Percentiles rank a stretch among this genome's conserved stretches.
These are phyloP conservation scores for Poeciliopsis retropinna DNA, from an alignment of 2,113 vertebrate species.

Conservation along the genomic window DNA sequence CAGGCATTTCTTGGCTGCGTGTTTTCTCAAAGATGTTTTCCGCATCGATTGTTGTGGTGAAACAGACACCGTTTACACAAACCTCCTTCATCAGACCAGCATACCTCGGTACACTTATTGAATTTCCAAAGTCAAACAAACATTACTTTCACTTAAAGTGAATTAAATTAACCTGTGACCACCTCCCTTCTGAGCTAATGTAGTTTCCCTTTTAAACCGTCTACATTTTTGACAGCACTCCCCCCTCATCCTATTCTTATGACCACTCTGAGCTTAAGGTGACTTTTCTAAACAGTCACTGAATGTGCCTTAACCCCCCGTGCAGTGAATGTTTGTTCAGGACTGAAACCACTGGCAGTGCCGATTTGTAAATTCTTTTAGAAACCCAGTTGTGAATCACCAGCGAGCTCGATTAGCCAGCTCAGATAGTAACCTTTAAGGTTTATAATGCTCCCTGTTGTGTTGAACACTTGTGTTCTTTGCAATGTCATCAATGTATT, in stretches of 20 bases:
- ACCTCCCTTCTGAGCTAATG: constrained; percentile 62
- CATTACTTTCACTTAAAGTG: constrained; percentile 57
- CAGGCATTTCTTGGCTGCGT: constrained; percentile 22
- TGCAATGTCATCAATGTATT: constrained; percentile 71
- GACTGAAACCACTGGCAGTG: constrained; percentile 28
- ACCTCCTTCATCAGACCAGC: constrained; percentile 38
- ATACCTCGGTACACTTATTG: constrained; percentile 50
- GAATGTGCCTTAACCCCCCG: constrained; percentile 33
- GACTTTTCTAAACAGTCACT: constrained; percentile 57
- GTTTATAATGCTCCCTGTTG: constrained; percentile 49
- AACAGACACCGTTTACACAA: constrained; percentile 25
- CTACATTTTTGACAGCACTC: constrained; percentile 42
- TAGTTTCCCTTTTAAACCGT: constrained; percentile 36
- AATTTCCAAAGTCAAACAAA: constrained; percentile 66
- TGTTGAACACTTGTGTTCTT: constrained; percentile 59
- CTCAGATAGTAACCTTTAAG: constrained; percentile 57
- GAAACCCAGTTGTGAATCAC: constrained; percentile 35
- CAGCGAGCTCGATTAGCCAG: constrained; percentile 23
- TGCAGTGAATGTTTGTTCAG: constrained; percentile 6
- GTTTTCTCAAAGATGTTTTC: constrained; percentile 10
- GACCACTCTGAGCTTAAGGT: constrained; percentile 52
- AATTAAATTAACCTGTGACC: constrained; percentile 68
- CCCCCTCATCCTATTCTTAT: background rate
- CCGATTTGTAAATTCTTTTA: constrained; percentile 42
- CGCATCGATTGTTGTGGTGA: constrained; percentile 27